A percentile compares a stretch with the other conserved stretches of the same genome.
phyloP scores from a whole-genome alignment of 23 tunicate species.

The Ascidia mentula region DNA sequence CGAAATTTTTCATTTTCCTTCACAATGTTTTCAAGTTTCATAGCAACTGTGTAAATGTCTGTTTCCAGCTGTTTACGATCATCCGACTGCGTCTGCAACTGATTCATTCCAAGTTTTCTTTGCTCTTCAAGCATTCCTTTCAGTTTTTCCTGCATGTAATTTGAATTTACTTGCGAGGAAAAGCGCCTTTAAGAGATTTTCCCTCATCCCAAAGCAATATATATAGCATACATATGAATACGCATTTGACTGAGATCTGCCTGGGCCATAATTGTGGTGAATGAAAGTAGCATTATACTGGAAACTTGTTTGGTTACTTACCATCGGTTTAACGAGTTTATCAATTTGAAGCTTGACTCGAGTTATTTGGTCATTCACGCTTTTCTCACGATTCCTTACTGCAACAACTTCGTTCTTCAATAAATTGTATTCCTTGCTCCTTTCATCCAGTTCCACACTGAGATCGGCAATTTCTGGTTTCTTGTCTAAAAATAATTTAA shows the following conservation, averaged over 20 bases:
- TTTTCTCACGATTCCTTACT: constrained; percentile 62
- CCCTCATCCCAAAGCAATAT: no score
- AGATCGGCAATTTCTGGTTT: constrained; percentile 28
- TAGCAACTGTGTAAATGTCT: constrained; percentile 40
- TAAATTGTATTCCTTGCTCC: constrained; percentile 36
- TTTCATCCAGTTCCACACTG: constrained; percentile 25
- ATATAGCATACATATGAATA: no score
- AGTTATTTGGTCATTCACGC: constrained; percentile 55
- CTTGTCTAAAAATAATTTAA: constrained; percentile 23
- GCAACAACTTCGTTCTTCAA: constrained; percentile 57
- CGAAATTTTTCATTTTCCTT: constrained; percentile 18
- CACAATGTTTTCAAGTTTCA: constrained; percentile 29
- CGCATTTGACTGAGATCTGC: background rate
- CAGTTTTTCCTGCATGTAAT: constrained; percentile 26
- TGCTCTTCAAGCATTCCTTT: constrained; percentile 12
- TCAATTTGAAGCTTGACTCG: constrained; percentile 40
- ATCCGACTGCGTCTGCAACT: constrained; percentile 19
- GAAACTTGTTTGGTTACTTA: no score
- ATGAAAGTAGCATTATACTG: no score
- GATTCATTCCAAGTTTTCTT: background rate
- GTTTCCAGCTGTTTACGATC: constrained; percentile 37
- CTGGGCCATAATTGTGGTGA: background rate
- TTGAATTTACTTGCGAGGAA: background rate
- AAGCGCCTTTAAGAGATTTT: no score
- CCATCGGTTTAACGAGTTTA: constrained; percentile 51